These are phyloP conservation scores for Myiozetetes cayanensis DNA, from an alignment of 2,113 vertebrate genomes.

Conservation along the genomic window DNA sequence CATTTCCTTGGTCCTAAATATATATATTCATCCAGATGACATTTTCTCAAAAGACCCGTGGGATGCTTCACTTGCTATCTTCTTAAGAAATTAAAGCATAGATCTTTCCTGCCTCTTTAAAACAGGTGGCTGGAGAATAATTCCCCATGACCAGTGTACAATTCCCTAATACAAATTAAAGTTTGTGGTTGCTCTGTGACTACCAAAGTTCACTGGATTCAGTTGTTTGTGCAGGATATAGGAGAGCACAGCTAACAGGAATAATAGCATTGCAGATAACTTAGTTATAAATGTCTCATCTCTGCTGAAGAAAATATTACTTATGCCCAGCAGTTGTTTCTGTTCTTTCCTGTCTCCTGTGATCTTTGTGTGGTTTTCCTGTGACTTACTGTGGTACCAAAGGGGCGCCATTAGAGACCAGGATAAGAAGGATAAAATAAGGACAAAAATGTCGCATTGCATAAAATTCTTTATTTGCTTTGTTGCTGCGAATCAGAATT, in stretches of 20 bases:
- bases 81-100: background rate
- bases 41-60: background rate
- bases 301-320: background rate
- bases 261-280: background rate
- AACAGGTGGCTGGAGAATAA: background rate
- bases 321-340: background rate
- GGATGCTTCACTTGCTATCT: background rate
- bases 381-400: background rate
- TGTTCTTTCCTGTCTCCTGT: background rate
- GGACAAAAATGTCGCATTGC: background rate
- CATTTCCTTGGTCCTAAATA: background rate
- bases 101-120: background rate
- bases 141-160: background rate
- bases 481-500: background rate
- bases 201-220: background rate
- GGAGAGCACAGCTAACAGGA: background rate
- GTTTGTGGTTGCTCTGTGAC: background rate
- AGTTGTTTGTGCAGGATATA: background rate
- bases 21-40: background rate
- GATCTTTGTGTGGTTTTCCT: background rate
- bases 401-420: background rate
- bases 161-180: background rate
- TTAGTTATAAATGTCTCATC: background rate
- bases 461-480: background rate
- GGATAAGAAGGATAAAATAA: background rate